Conservation (phyloP, 2,797 vertebrate genomes). For the Chromis chromis region DNA sequence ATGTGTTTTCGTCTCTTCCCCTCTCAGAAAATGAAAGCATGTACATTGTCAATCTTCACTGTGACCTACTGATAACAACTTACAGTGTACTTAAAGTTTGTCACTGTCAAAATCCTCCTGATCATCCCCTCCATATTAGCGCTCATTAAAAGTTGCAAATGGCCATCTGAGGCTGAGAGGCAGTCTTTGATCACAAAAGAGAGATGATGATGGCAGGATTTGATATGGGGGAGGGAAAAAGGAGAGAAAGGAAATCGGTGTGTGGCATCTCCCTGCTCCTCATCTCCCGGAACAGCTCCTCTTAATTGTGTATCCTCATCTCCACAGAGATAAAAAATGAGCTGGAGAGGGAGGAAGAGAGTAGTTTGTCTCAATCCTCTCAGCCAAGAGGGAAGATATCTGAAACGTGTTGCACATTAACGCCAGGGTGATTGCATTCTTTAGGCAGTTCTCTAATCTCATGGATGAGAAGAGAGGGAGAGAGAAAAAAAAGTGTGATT, state of each 20-base stretch:
- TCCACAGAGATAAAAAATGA: slow-evolving; percentile 82
- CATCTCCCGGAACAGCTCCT: slow-evolving; percentile 77
- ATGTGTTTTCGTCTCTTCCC: slow-evolving; percentile 65
- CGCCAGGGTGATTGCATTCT: slow-evolving; percentile 83
- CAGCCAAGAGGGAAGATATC: slow-evolving; percentile 81
- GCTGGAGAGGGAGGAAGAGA: slow-evolving; percentile 81
- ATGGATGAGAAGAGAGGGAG: slow-evolving; percentile 81
- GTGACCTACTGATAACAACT: slow-evolving; percentile 78
- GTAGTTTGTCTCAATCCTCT: slow-evolving; percentile 83
- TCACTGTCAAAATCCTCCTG: slow-evolving; percentile 78
- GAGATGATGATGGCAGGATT: slow-evolving; percentile 77
- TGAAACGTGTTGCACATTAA: slow-evolving; percentile 83
- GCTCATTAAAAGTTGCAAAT: slow-evolving; percentile 82
- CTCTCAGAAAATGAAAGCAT: slow-evolving; percentile 73
- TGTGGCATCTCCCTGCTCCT: slow-evolving; percentile 77
- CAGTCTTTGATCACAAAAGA: slow-evolving; percentile 80
- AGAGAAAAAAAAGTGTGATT: slow-evolving; percentile 59
- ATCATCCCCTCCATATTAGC: slow-evolving; percentile 79
- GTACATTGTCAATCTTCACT: slow-evolving; percentile 63
- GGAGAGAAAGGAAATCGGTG: slow-evolving; percentile 75
- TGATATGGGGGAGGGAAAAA: slow-evolving; percentile 73
- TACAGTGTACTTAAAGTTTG: slow-evolving; percentile 78
- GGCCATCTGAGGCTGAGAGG: slow-evolving; percentile 79
- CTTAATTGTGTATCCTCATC: slow-evolving; percentile 84
- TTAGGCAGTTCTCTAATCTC: slow-evolving; percentile 82